Conservation (phyloP, 2,113 vertebrate genomes). For the Dipodomys stephensi region DNA sequence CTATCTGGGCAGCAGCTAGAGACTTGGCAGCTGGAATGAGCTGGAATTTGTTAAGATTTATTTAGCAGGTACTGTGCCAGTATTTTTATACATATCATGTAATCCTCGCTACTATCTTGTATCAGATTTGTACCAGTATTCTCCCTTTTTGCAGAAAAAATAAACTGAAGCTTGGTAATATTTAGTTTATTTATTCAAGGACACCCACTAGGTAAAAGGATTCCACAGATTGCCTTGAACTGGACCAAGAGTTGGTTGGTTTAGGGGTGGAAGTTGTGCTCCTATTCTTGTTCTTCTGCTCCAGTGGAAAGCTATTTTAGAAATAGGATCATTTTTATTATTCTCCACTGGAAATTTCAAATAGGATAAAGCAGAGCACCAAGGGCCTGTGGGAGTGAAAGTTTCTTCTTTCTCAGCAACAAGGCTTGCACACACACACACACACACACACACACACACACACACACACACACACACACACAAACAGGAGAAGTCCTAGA, state of each 20-base stretch:
- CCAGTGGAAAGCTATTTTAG: not conserved
- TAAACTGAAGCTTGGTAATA: not conserved
- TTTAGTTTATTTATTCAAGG: not conserved
- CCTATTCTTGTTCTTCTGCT: not conserved
- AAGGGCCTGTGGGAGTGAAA: not conserved
- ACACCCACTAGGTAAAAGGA: not conserved
- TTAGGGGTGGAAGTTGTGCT: not conserved
- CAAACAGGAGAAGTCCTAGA: not conserved
- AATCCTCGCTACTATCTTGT: not conserved
- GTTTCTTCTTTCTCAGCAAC: not conserved
- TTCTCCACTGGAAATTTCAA: not conserved
- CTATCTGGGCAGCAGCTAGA: rapidly evolving
- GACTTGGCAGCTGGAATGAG: not conserved
- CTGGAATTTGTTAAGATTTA: not conserved
- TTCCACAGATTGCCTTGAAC: not conserved
- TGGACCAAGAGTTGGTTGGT: not conserved
- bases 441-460: no score
- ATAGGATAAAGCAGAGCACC: not conserved
- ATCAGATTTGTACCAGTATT: not conserved
- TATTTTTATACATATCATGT: not conserved
- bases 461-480: no score
- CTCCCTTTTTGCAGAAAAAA: not conserved
- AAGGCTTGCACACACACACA: no score
- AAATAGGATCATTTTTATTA: not conserved
- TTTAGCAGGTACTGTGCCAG: not conserved